Base-by-base conservation (phyloP, 1,140 invertebrate species). In the Tetramorium parvispinum region DNA sequence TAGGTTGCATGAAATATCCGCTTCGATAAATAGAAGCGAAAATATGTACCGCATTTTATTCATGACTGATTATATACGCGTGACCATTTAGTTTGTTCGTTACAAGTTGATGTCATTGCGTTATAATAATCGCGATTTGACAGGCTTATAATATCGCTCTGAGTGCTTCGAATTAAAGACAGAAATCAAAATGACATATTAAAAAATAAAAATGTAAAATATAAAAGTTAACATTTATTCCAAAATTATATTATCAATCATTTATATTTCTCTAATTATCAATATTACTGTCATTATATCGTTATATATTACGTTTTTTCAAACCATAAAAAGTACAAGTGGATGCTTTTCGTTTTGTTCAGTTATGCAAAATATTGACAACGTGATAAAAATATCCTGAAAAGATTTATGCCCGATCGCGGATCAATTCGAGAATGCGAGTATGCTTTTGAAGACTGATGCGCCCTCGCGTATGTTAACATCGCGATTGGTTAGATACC, bases 11-110 rank as follows among this genome's bases (percentile, higher is more conserved):
- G 18, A 49, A 49, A 55, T 40, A 27, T 59, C 16, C 16, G 24
- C 40, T 77, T 24, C 75, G 37, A 75, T 57, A 18, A 55, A 55
- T 37, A 40, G 27, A 75, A 24, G 3, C 11, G n/a, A 75, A 75
- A 75, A 53, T 57, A 71, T 32, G 8, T 51, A 32, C 46, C 16
- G 8, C 46, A 57, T n/a, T 40, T 76, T 76, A 59, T 59, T 40
- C 51, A 55, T 40, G 73, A 40, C 24, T 43, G 37, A 24, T 77
- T 43, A 46, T 77, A 37, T 16, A 49, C 43, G 24, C 27, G 43
- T 37, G 43, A 10, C 27, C 59, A 78, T 78, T 61, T 78, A 78
- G 18, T 78, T 65, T 65, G 3, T 65, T 65, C 24, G 43, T 27
- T 37, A 65, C 18, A 24, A 51, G 37, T 78, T 78, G 21, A 49